phyloP scores from a whole-genome alignment of 2,888 invertebrate genomes.

The Erebia palarica region DNA sequence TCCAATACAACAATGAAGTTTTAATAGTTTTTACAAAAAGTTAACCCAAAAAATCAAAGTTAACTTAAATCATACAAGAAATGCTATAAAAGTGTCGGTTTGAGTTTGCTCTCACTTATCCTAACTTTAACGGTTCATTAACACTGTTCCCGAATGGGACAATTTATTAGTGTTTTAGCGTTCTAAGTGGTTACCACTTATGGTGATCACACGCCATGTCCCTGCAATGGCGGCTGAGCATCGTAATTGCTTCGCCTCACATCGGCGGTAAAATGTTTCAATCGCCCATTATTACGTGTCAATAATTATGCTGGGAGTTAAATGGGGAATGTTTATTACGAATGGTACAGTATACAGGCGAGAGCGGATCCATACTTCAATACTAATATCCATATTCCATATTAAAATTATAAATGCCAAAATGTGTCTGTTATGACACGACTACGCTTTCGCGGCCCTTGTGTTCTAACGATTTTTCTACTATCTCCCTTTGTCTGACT shows the following conservation, averaged over 20 bases:
- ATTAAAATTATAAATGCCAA: too few species aligned
- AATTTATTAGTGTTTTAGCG: slow-evolving; percentile 61
- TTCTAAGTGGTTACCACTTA: slow-evolving; percentile 70
- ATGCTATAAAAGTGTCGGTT: slow-evolving; percentile 6
- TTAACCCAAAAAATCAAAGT: too few species aligned
- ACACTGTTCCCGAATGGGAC: slow-evolving; percentile 58
- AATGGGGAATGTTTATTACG: slow-evolving; percentile 22
- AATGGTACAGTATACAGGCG: slow-evolving; percentile 36
- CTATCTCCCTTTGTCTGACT: too few species aligned
- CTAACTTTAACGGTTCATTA: slow-evolving; percentile 49
- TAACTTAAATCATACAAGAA: not conserved
- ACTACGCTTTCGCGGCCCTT: too few species aligned
- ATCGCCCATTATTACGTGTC: slow-evolving; percentile 66
- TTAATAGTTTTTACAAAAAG: not conserved
- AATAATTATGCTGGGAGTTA: slow-evolving; percentile 65
- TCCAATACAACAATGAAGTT: not conserved
- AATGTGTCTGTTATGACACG: too few species aligned
- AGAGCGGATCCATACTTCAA: not conserved
- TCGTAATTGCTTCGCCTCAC: slow-evolving; percentile 64
- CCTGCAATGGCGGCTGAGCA: slow-evolving; percentile 53
- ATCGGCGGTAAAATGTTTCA: slow-evolving; percentile 54
- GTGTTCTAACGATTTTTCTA: too few species aligned
- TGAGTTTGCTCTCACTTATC: slow-evolving; percentile 16
- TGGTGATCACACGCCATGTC: slow-evolving; percentile 59
- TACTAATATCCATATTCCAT: not conserved